Percentiles rank a stretch among this genome's conserved stretches.
phyloP scores from a whole-genome alignment of 2,888 invertebrate genomes.

The Dynastes tityus region DNA sequence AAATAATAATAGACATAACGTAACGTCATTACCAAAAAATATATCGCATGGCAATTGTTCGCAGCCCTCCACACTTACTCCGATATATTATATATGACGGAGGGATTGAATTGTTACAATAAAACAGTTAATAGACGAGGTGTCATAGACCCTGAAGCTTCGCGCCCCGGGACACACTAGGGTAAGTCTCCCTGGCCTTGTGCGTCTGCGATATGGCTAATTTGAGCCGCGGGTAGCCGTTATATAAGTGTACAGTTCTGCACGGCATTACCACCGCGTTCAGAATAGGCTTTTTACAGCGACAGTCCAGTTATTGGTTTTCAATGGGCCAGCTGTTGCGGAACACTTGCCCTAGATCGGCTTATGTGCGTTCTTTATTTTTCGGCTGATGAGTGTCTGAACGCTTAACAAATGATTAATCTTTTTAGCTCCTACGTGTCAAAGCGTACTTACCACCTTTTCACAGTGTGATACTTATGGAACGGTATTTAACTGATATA shows the following conservation, averaged over 20 bases:
- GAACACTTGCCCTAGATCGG: conserved; percentile 52
- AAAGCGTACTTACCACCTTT: conserved; percentile 22
- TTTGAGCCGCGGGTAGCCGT: conserved; percentile 71
- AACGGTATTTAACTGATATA: conserved; percentile 4
- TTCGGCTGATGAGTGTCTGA: conserved; percentile 47
- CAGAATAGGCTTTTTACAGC: conserved; percentile 61
- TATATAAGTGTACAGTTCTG: conserved; percentile 67
- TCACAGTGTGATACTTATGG: conserved; percentile 25
- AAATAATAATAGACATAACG: conserved; percentile 50
- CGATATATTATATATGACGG: conserved; percentile 51
- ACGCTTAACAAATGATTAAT: conserved; percentile 44
- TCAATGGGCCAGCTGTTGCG: conserved; percentile 62
- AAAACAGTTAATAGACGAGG: conserved; percentile 72
- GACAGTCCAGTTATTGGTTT: conserved; percentile 68
- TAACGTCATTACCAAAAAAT: conserved; percentile 67
- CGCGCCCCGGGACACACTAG: conserved; percentile 65
- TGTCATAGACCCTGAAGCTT: conserved; percentile 68
- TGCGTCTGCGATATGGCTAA: conserved; percentile 68
- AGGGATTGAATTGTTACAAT: conserved; percentile 71
- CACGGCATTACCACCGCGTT: conserved; percentile 59
- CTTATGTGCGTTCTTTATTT: conserved; percentile 51
- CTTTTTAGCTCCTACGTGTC: conserved; percentile 29
- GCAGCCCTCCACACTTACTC: conserved; percentile 48
- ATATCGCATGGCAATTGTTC: conserved; percentile 62
- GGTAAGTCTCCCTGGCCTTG: conserved; percentile 62